These are phyloP conservation scores for Halcyon malimbica DNA, from an alignment of 2,113 vertebrate species.

Conservation along the genomic window DNA sequence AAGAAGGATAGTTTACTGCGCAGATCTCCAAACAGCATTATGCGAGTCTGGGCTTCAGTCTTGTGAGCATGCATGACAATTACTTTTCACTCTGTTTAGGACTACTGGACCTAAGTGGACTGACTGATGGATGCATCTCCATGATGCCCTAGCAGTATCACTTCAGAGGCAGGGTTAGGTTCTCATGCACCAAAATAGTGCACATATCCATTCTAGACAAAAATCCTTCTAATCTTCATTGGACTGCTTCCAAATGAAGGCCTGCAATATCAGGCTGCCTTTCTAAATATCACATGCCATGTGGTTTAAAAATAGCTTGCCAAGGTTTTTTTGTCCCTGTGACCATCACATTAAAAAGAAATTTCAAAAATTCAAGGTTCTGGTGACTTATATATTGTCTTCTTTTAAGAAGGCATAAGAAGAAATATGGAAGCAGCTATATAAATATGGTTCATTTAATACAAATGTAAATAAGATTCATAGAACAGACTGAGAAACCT, in stretches of 20 bases:
- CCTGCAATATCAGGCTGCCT: neutral
- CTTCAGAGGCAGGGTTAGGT: neutral
- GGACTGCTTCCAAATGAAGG: neutral
- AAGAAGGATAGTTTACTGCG: neutral
- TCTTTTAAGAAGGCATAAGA: neutral
- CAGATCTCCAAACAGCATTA: neutral
- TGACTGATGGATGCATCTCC: neutral
- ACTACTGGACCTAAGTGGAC: neutral
- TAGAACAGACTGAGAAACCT: slow-evolving; percentile 41
- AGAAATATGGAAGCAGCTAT: slow-evolving; percentile 19
- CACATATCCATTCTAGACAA: neutral
- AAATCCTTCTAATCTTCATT: neutral
- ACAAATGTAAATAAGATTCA: slow-evolving; percentile 66
- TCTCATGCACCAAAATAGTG: neutral
- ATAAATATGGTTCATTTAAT: slow-evolving; percentile 55
- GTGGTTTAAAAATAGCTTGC: neutral
- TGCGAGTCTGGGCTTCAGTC: neutral
- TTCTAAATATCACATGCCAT: neutral
- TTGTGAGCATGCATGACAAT: rapidly evolving
- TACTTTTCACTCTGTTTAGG: neutral
- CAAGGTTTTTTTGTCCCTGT: neutral
- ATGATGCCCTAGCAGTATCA: rapidly evolving
- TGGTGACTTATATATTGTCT: neutral
- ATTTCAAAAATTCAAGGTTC: slow-evolving; percentile 20
- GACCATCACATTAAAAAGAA: neutral